phyloP scores from a whole-genome alignment of 2,113 vertebrate genomes.

The Nibea albiflora region DNA sequence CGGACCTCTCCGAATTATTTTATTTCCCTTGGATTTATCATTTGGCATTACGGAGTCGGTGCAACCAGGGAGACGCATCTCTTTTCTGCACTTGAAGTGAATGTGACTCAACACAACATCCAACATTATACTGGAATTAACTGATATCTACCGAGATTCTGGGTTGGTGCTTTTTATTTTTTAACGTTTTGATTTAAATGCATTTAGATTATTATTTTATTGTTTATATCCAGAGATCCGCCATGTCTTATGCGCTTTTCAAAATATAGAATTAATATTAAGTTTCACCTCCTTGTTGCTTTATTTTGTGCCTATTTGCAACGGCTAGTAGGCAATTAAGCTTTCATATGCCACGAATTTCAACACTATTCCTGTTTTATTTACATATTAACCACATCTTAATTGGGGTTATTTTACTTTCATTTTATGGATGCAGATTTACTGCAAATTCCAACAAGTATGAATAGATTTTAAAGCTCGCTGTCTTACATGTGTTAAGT shows the following conservation, averaged over 20 bases:
- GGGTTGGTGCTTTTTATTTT: slow-evolving; percentile 67
- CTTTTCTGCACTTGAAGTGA: slow-evolving; percentile 65
- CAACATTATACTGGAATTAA: slow-evolving; percentile 80
- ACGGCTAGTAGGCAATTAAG: not conserved
- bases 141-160: slow-evolving; percentile 52
- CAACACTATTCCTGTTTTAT: not conserved
- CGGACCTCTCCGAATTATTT: slow-evolving; percentile 55
- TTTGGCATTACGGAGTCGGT: slow-evolving; percentile 55
- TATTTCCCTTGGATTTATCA: slow-evolving; percentile 71
- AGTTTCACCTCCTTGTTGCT: not conserved
- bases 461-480: not conserved
- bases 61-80: slow-evolving; percentile 64
- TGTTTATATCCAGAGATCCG: not conserved
- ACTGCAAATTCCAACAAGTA: not conserved
- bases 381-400: not conserved
- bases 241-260: not conserved
- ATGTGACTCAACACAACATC: slow-evolving; percentile 67
- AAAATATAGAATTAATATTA: not conserved
- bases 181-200: not conserved
- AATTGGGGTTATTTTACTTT: not conserved
- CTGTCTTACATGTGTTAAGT: not conserved
- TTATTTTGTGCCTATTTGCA: not conserved
- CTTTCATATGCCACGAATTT: not conserved
- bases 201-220: not conserved
- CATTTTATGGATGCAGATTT: not conserved